Percentiles rank a stretch among this genome's conserved stretches.
Conservation (phyloP, 2,113 vertebrate genomes). For the Connochaetes taurinus region DNA sequence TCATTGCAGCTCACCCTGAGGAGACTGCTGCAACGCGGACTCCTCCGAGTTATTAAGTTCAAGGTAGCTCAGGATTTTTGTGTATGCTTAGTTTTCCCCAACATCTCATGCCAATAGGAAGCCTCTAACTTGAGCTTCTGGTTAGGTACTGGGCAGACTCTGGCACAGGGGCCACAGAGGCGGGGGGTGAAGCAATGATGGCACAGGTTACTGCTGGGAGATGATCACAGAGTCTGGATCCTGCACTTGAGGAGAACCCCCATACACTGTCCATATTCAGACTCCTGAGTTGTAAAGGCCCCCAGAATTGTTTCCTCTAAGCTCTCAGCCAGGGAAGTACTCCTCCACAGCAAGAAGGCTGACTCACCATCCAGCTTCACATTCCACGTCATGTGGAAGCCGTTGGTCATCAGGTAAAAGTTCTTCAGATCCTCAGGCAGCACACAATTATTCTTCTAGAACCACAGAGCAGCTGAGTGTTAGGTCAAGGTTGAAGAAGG, state of each 20-base stretch:
- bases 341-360: background rate
- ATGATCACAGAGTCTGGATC: background rate
- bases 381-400: constrained; percentile 93
- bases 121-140: background rate
- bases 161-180: background rate
- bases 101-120: background rate
- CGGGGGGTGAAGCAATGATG: background rate
- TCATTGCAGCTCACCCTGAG: background rate
- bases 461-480: constrained; percentile 28
- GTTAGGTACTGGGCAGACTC: background rate
- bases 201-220: background rate
- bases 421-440: constrained; percentile 95
- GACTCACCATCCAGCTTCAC: constrained; percentile 90
- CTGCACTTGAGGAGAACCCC: background rate
- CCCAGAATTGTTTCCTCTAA: background rate
- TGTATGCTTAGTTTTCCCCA: background rate
- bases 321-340: background rate
- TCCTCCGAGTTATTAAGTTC: background rate
- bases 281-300: background rate
- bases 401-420: constrained; percentile 95
- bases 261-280: background rate
- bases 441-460: constrained; percentile 90
- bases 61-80: background rate
- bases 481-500: background rate
- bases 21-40: background rate